These are phyloP conservation scores for Caenorhabditis remanei DNA, from an alignment of 1,140 invertebrate species.

Conservation along the genomic window DNA sequence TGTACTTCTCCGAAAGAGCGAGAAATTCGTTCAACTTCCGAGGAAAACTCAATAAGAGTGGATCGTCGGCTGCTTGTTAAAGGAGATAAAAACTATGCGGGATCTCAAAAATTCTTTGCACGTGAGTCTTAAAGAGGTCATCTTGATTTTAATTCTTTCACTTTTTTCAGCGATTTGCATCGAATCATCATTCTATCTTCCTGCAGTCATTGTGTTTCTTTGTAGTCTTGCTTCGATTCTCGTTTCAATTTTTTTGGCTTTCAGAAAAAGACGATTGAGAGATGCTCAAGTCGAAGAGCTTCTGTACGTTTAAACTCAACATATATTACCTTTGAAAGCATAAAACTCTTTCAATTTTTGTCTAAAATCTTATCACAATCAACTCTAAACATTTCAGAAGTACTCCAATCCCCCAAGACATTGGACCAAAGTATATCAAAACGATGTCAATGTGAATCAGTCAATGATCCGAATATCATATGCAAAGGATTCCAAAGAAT, in stretches of 20 bases:
- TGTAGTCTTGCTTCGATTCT: slow-evolving; percentile 14
- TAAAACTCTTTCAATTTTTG: not conserved
- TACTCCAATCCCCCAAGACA: slow-evolving; percentile 21
- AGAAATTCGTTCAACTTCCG: slow-evolving; percentile 27
- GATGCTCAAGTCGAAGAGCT: slow-evolving; percentile 30
- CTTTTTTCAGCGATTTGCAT: slow-evolving; percentile 34
- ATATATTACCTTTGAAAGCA: not conserved
- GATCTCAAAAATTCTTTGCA: slow-evolving; percentile 51
- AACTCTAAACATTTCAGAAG: slow-evolving; percentile 2
- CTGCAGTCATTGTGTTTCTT: not conserved
- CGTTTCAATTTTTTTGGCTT: slow-evolving; percentile 29
- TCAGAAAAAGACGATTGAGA: not conserved
- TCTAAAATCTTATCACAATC: not conserved
- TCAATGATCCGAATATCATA: slow-evolving; percentile 12
- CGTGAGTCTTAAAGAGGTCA: slow-evolving; percentile 2
- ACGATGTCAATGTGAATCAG: slow-evolving; percentile 36
- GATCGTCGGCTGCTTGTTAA: slow-evolving; percentile 27
- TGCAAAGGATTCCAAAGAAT: not conserved
- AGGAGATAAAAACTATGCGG: slow-evolving; percentile 50
- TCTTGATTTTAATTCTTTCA: not conserved
- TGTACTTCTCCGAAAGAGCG: not conserved
- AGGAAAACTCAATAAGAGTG: slow-evolving; percentile 37
- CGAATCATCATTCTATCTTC: slow-evolving; percentile 31
- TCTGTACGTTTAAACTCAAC: not conserved
- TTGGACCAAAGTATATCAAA: slow-evolving; percentile 45